Conservation (phyloP, 1,140 invertebrate species). For the Zaprionus kolodkinae region DNA sequence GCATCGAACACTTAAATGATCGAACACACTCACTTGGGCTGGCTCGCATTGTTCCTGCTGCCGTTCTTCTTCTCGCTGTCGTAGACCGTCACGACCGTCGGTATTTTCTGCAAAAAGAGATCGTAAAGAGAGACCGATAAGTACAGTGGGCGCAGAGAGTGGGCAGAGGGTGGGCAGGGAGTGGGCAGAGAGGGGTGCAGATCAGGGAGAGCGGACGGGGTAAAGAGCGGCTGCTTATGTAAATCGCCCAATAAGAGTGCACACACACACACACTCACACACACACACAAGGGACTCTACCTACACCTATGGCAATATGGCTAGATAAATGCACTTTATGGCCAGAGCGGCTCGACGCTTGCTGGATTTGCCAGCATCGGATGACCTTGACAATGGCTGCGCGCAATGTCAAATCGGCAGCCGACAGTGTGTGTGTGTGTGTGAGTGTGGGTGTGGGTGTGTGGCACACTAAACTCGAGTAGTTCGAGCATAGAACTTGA, state of each 20-base stretch:
- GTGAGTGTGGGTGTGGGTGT: neutral
- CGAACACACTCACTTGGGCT: slow-evolving; percentile 78
- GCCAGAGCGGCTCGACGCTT: slow-evolving; percentile 22
- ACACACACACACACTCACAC: neutral
- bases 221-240: slow-evolving; percentile 43
- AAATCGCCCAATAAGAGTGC: slow-evolving; percentile 21
- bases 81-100: slow-evolving; percentile 81
- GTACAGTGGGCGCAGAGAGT: neutral
- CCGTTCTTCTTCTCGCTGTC: slow-evolving; percentile 80
- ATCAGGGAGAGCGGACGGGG: neutral
- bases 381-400: slow-evolving; percentile 39
- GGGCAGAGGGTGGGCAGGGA: neutral
- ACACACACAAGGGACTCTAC: neutral
- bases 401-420: slow-evolving; percentile 42
- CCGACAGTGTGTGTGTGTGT: neutral
- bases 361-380: slow-evolving; percentile 29
- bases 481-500: neutral
- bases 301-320: slow-evolving; percentile 39
- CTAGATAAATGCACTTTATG: slow-evolving; percentile 40
- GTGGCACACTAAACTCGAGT: slow-evolving; percentile 2
- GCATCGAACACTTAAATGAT: slow-evolving; percentile 63
- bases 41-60: slow-evolving; percentile 74
- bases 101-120: slow-evolving; percentile 80
- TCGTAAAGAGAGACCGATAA: slow-evolving; percentile 26
- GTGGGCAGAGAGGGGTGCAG: neutral